Evolutionary conservation across 2,797 vertebrate species (phyloP), one percentile per base, ranked within the genome.

Genomic region (Malurus leucopterus): DNA sequence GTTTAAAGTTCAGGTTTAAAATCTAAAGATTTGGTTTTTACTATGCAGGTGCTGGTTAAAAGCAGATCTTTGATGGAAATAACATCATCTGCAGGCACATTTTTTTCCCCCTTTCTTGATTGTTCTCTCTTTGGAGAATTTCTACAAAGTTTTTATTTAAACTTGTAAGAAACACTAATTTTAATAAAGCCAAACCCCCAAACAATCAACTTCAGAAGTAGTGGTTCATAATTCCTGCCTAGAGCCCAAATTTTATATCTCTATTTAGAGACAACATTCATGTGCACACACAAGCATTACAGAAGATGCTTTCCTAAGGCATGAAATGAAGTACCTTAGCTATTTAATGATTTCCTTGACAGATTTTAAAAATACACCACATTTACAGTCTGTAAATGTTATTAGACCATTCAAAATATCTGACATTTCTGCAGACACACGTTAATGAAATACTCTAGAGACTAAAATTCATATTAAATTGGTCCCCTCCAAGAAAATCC

Each of bases 71-170:
- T 49, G 41, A 92, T 89, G 71, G 41, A 82, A 86, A 50, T 32
- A 90, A 76, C 59, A 91, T 84, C 59, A 71, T 21, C 57, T 53
- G 59, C 54, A 81, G 9, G 1, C 14, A 36, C 8, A 29, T 12
- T 11, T 47, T 9, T 70, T 58, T n/a, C n/a, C 81, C 32, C 44
- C 64, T 67, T 47, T 50, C 74, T 84, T 78, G 36, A 58, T 49
- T 76, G 65, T 63, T 75, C 68, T 62, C 71, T 85, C 63, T 90
- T 87, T 71, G 72, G 34, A 82, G 27, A 62, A 64, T 86, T 93
- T 86, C 64, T 87, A 82, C 23, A 24, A 53, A 47, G 21, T 41
- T 90, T 92, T 94, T 70, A 65, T 68, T 90, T 62, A 84, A 83
- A 90, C 44, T 73, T 79, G 26, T 46, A 88, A 63, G 38, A 76